Percentiles rank a stretch among this genome's conserved stretches.
phyloP scores from a whole-genome alignment of 2,113 vertebrate genomes.

The Danio rerio region DNA sequence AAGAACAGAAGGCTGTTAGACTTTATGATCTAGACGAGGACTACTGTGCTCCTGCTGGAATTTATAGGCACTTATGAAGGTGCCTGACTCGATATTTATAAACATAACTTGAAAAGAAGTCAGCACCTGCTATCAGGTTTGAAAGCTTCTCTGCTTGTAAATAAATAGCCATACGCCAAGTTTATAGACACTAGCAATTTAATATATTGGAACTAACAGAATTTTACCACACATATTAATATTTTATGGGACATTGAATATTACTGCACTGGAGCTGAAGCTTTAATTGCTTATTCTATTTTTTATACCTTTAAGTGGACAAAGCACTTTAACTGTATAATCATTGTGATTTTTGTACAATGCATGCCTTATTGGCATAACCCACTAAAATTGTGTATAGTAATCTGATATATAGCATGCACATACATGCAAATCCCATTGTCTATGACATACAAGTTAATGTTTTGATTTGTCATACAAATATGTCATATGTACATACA shows the following conservation, averaged over 20 bases:
- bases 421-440: too few relatives aligned
- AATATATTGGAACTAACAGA: conserved; percentile 81
- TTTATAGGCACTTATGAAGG: conserved; percentile 81
- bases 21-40: conserved; percentile 77
- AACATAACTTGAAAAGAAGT: conserved; percentile 80
- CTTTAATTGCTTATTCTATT: conserved; percentile 72
- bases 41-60: conserved; percentile 72
- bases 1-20: conserved; percentile 71
- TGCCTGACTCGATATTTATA: conserved; percentile 80
- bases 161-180: conserved; percentile 79
- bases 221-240: conserved; percentile 81
- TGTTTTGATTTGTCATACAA: too few relatives aligned
- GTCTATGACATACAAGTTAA: too few relatives aligned
- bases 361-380: conserved; percentile 43
- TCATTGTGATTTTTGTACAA: conserved; percentile 26
- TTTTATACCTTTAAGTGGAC: conserved; percentile 65
- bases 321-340: conserved; percentile 46
- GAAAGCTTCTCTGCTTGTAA: conserved; percentile 73
- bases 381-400: conserved; percentile 2
- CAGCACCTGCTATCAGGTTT: conserved; percentile 60
- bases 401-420: too few relatives aligned
- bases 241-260: conserved; percentile 81
- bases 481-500: too few relatives aligned
- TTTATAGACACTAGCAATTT: conserved; percentile 82
- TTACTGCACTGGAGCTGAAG: conserved; percentile 78